Evolutionary conservation across 2,113 vertebrate genomes (phyloP).

Genomic region (Daphoenositta chrysoptera): DNA sequence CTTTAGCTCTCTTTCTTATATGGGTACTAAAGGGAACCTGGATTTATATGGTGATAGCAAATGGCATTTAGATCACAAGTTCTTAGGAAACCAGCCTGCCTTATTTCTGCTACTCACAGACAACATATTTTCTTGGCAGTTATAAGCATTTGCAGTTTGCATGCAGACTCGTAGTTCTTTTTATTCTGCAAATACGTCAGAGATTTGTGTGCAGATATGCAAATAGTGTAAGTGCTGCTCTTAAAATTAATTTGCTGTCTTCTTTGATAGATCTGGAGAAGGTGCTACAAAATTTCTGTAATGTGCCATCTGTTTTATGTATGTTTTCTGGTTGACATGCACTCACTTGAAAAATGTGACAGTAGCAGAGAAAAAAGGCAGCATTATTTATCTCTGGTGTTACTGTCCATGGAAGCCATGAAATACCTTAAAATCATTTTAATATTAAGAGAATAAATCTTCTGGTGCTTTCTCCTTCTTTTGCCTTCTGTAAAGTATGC

Average conservation of each 20-base stretch:
- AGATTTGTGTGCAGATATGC: background rate
- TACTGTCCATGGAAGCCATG: background rate
- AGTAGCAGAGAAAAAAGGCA: background rate
- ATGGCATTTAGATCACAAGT: background rate
- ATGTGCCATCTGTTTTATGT: background rate
- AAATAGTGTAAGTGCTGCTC: background rate
- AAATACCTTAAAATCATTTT: background rate
- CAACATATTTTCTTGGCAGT: background rate
- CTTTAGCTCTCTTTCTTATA: background rate
- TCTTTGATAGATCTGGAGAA: background rate
- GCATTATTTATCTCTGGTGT: background rate
- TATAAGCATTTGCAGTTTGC: background rate
- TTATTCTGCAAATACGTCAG: background rate
- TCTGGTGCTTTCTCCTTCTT: background rate
- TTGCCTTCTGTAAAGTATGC: background rate
- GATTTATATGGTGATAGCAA: background rate
- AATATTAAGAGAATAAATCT: background rate
- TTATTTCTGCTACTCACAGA: background rate
- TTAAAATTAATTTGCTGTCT: constrained; percentile 15
- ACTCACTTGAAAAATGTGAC: background rate
- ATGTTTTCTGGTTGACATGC: background rate
- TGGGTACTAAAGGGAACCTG: background rate
- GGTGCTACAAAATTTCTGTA: background rate
- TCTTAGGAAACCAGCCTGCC: background rate
- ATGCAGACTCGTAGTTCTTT: background rate